Base-by-base conservation (phyloP, 2,113 vertebrate genomes). In the Chlamydotis undulata region DNA sequence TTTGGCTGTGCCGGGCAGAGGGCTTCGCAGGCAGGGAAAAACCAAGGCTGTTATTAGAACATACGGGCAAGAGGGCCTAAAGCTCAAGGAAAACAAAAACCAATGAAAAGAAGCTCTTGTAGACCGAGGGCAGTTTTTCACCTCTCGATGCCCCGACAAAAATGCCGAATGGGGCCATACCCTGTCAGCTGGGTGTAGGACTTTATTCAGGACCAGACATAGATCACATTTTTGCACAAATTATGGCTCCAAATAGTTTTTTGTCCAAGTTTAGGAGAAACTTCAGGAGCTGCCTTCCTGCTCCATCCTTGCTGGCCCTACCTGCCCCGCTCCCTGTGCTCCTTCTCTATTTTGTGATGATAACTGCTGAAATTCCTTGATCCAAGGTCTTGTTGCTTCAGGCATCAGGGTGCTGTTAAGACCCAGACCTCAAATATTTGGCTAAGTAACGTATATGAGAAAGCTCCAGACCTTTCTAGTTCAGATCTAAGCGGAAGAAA, bases 301-400 rank as follows among this genome's bases (percentile, higher is more conserved):
- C 47, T 79, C 70, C 65, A 23, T 12, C 45, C 24, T 45, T 47
- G 15, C 41, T 69, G 80, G 35, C 7, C 31, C 59, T 78, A 13
- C 33, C n/a, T 29, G 19, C 21, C 35, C 43, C 41, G n/a, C 41
- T 60, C 19, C 22, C 41, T 37, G 6, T 69, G 29, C 45, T 52
- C 33, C 4, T 5, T 5, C 0, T 5, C 33, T n/a, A 0, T n/a
- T 76, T 69, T 16, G 10, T 76, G 10, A 12, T 14, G 23, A 28
- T 10, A 76, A 63, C 15, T 35, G 13, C 26, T 8, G 50, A 28
- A 26, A 31, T 26, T 59, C 70, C 41, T 35, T 11, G 39, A 28
- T 10, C 17, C 10, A 2, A 56, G 29, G 13, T 28, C 65, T 88
- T 70, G 8, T 52, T 65, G 31, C 13, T 50, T 29, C 63, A 80